Evolutionary conservation across 2,888 invertebrate species (phyloP), one percentile per base, ranked within the genome.

Genomic region (Eupithecia insigniata): DNA sequence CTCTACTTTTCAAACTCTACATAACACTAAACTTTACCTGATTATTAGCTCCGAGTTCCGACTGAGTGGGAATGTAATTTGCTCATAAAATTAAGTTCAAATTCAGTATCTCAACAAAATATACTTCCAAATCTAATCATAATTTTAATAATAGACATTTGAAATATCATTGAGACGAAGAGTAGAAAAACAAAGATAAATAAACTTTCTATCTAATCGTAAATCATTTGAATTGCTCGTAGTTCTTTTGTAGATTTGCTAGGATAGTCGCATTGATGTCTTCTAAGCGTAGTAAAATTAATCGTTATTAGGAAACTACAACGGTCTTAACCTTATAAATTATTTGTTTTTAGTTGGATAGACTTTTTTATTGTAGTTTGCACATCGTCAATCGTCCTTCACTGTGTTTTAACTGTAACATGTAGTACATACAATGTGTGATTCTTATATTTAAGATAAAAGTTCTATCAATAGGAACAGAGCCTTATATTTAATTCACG

Each of bases 391-490:
- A 30, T 30, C 18, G 60, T 55, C 55, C 4, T 30, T 18, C 60
- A 60, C 60, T 60, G 60, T 30, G 60, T 55, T 55, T 51, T 30
- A 60, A 16, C 16, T 60, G 58, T 60, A 16, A 22, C 51, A 22
- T 51, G 22, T 51, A 22, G 22, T 51, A 10, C 10, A 51, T 51
- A 10, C 10, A 51, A 22, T 55, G n/a, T 51, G 51, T 26, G 55
- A 26, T 55, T 55, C 22, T 26, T 26, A 12, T 55, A 55, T 55
- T 26, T 26, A 55, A 1, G 4, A 51, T 51, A 51, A 51, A 22
- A 51, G 55, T 55, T 55, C 5, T 26, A 12, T 26, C 1, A 16
- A 58, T 22, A 30, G 36, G n/a, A n/a, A 60, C 7, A 30, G 16
- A 18, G 16, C 6, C n/a, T 60, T 0, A 30, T 58, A 28, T 26